Evolutionary conservation across 2,113 vertebrate genomes (phyloP).

Genomic region (Dinomys branickii): DNA sequence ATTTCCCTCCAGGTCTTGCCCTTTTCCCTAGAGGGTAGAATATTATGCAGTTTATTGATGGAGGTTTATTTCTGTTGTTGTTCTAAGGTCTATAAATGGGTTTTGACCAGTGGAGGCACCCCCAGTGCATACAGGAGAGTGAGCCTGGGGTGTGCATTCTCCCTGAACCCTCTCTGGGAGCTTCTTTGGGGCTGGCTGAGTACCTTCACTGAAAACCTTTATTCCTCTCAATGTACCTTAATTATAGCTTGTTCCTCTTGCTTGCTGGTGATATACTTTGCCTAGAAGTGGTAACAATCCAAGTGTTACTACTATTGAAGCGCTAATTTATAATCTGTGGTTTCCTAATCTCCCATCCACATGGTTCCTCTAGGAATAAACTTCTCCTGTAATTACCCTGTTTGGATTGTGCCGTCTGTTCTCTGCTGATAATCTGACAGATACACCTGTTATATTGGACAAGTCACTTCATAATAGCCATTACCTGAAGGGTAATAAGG

Average conservation of each 20-base stretch:
- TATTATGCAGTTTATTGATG: background rate
- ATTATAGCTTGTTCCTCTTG: background rate
- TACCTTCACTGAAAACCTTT: background rate
- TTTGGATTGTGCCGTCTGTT: background rate
- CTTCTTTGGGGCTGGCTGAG: background rate
- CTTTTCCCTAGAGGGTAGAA: background rate
- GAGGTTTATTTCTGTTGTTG: background rate
- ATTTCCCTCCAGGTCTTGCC: background rate
- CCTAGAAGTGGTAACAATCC: background rate
- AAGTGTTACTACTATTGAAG: background rate
- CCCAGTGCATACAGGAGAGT: background rate
- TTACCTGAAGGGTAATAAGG: background rate
- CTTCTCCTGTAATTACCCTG: slow-evolving; percentile 1
- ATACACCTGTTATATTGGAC: background rate
- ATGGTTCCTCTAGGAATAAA: background rate
- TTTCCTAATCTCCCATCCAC: background rate
- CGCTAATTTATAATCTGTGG: background rate
- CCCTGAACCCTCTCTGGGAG: background rate
- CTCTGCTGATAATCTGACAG: background rate
- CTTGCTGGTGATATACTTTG: background rate
- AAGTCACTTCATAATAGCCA: background rate
- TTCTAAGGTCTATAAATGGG: background rate
- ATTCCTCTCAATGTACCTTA: background rate
- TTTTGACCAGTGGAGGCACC: background rate
- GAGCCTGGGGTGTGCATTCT: background rate